These are phyloP conservation scores for Bimastos eiseni DNA, from an alignment of 2,888 invertebrate species.

Conservation along the genomic window DNA sequence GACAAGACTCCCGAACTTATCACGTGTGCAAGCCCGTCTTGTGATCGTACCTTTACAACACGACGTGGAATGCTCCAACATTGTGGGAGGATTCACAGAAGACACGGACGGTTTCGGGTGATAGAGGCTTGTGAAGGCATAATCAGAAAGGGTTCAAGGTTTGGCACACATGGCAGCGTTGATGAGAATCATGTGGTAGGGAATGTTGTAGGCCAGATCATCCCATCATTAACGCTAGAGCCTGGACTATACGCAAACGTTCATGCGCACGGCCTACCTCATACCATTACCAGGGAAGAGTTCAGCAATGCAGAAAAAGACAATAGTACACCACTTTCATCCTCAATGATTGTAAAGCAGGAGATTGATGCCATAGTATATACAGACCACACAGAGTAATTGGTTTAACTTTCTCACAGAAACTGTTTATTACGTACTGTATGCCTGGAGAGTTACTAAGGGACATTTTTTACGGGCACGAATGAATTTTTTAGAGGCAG, in stretches of 20 bases:
- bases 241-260: neutral
- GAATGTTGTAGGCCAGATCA: neutral
- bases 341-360: neutral
- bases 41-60: neutral
- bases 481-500: neutral
- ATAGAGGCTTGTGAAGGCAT: neutral
- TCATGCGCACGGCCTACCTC: neutral
- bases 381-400: neutral
- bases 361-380: neutral
- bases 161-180: neutral
- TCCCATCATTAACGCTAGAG: neutral
- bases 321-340: neutral
- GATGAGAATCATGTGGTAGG: neutral
- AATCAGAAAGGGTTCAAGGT: neutral
- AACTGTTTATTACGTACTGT: neutral
- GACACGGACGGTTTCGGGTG: neutral
- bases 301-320: neutral
- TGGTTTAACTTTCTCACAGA: neutral
- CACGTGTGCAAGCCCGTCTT: neutral
- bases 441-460: neutral
- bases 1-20: neutral
- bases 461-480: neutral
- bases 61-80: constrained; percentile 9
- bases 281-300: neutral
- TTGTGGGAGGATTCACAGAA: neutral